Percentiles rank a stretch among this genome's conserved stretches.
phyloP scores from a whole-genome alignment of 2,797 vertebrate species.

The Rousettus madagascariensis region DNA sequence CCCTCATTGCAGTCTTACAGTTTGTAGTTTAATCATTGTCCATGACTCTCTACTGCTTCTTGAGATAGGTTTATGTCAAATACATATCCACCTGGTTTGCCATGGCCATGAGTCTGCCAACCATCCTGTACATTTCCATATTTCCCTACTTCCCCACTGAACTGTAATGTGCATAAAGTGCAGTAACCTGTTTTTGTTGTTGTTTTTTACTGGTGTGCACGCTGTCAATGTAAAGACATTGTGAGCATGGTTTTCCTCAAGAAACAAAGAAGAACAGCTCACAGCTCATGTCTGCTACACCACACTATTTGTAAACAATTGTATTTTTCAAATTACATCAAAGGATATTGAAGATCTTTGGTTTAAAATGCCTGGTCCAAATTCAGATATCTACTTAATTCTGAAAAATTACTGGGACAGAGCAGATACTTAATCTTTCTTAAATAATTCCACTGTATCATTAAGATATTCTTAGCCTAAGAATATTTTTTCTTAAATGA shows the following conservation, averaged over 20 bases:
- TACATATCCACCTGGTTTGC: background rate
- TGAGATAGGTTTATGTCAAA: background rate
- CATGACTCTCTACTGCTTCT: background rate
- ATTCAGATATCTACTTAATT: constrained; percentile 25
- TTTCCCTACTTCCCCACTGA: background rate
- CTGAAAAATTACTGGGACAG: background rate
- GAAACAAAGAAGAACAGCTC: background rate
- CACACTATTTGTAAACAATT: background rate
- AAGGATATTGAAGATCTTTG: background rate
- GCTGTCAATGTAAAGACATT: background rate
- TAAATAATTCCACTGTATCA: background rate
- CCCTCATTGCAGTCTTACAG: background rate
- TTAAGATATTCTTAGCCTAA: constrained; percentile 37
- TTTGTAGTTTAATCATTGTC: background rate
- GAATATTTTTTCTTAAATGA: constrained; percentile 53
- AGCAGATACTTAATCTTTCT: constrained; percentile 15
- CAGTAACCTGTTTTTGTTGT: background rate
- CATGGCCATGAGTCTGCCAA: background rate
- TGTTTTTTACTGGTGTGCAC: background rate
- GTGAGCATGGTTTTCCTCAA: background rate
- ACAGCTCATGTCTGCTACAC: fast-evolving
- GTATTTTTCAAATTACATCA: background rate
- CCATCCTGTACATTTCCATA: background rate
- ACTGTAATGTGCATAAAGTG: background rate
- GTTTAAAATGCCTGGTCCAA: constrained; percentile 9